Conservation (phyloP, 2,888 invertebrate genomes). For the Pachydiplax longipennis region DNA sequence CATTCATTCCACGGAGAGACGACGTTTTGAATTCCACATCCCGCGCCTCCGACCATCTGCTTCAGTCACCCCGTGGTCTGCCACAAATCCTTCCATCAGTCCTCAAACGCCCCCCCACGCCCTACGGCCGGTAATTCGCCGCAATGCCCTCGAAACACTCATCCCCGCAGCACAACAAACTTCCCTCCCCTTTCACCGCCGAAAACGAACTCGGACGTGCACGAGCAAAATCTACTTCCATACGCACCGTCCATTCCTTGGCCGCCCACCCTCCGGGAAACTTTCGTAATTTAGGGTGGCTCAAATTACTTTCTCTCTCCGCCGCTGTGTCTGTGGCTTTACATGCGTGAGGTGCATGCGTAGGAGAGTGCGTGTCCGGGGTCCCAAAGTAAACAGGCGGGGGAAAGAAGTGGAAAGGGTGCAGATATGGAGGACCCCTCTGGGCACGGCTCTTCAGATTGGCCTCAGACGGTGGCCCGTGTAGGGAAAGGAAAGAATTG, state of each 20-base stretch:
- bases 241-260: not conserved
- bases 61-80: not conserved
- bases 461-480: too few relatives aligned
- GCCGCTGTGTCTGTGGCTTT: not conserved
- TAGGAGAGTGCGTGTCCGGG: not conserved
- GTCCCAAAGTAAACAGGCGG: not conserved
- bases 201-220: conserved; percentile 17
- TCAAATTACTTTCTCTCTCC: conserved; percentile 40
- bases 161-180: not conserved
- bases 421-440: not conserved
- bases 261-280: not conserved
- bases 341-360: conserved; percentile 34
- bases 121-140: not conserved
- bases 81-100: not conserved
- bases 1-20: not conserved
- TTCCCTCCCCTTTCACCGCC: not conserved
- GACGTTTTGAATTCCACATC: not conserved
- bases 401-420: not conserved
- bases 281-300: conserved; percentile 35
- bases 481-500: not conserved
- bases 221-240: not conserved
- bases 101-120: not conserved
- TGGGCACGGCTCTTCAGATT: not conserved
- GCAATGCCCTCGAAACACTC: not conserved
- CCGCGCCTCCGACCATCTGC: not conserved